A percentile compares a stretch with the other conserved stretches of the same genome.
phyloP scores from a whole-genome alignment of 2,888 invertebrate genomes.

The Iselma pallidipennis region DNA sequence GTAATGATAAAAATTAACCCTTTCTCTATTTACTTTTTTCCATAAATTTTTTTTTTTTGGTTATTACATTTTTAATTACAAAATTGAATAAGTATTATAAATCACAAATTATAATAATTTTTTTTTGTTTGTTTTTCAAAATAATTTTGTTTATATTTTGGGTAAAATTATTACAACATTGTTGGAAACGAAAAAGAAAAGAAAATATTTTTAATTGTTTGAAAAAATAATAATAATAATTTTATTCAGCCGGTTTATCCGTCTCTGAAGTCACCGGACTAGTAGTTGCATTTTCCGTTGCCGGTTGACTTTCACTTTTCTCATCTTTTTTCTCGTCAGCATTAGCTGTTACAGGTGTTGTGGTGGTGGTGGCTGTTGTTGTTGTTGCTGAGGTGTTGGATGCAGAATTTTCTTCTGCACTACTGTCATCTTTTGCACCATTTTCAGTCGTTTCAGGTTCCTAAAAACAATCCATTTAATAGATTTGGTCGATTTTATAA shows the following conservation, averaged over 20 bases:
- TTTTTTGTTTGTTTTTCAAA: slow-evolving; percentile 16
- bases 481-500: too few species aligned
- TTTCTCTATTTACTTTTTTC: not conserved
- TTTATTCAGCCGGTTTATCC: slow-evolving; percentile 51
- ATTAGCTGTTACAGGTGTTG: slow-evolving; percentile 38
- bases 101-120: slow-evolving; percentile 22
- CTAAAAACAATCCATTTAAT: slow-evolving; percentile 23
- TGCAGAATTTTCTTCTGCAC: slow-evolving; percentile 40
- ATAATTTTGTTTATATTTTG: slow-evolving; percentile 26
- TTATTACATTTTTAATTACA: slow-evolving; percentile 20
- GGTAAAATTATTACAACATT: slow-evolving; percentile 30
- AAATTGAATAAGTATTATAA: slow-evolving; percentile 26
- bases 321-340: slow-evolving; percentile 47
- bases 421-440: slow-evolving; percentile 52
- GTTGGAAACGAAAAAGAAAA: slow-evolving; percentile 32
- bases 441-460: slow-evolving; percentile 50
- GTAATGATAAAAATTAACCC: not conserved
- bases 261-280: slow-evolving; percentile 44
- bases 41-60: not conserved
- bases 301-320: slow-evolving; percentile 38
- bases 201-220: slow-evolving; percentile 33
- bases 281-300: slow-evolving; percentile 36
- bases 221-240: slow-evolving; percentile 14
- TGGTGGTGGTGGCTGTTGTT: slow-evolving; percentile 35
- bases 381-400: too few species aligned